Evolutionary conservation across 2,888 invertebrate species (phyloP).

Genomic region (Polydrusus tereticollis): DNA sequence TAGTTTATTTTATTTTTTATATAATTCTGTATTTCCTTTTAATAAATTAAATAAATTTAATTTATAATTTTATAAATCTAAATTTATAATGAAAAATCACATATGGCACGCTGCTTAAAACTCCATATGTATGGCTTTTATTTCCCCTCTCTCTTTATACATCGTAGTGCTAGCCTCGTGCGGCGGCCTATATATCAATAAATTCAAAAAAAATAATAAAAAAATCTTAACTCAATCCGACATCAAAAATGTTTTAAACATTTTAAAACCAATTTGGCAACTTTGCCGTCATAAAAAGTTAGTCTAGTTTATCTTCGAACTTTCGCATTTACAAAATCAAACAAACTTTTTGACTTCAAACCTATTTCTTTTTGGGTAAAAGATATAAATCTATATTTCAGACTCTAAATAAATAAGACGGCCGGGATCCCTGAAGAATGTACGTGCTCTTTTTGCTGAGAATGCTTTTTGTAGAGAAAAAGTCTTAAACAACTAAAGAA

Average conservation of each 20-base stretch:
- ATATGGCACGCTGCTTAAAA: too few species aligned
- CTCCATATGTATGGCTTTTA: too few species aligned
- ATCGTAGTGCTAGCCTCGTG: too few species aligned
- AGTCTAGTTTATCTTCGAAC: neutral
- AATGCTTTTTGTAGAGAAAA: slow-evolving; percentile 23
- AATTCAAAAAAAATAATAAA: neutral
- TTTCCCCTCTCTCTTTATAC: too few species aligned
- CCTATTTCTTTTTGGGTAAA: slow-evolving; percentile 13
- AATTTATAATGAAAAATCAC: too few species aligned
- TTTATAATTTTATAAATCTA: too few species aligned
- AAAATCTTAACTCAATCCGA: neutral
- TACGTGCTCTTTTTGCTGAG: slow-evolving; percentile 25
- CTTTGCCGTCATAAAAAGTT: slow-evolving; percentile 5
- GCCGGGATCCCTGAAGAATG: slow-evolving; percentile 5
- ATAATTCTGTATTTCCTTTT: too few species aligned
- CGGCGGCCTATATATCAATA: too few species aligned
- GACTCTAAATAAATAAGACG: slow-evolving; percentile 30
- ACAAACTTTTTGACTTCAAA: slow-evolving; percentile 5
- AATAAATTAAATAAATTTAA: too few species aligned
- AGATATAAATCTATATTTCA: slow-evolving; percentile 31
- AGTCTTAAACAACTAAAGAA: slow-evolving; percentile 24
- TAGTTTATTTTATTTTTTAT: too few species aligned
- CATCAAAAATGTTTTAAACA: neutral
- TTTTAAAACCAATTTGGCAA: neutral
- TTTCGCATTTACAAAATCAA: slow-evolving; percentile 13